Evolutionary conservation across 2,113 vertebrate genomes (phyloP), one percentile per base, ranked within the genome.

Genomic region (Microcebus lehilahytsara): DNA sequence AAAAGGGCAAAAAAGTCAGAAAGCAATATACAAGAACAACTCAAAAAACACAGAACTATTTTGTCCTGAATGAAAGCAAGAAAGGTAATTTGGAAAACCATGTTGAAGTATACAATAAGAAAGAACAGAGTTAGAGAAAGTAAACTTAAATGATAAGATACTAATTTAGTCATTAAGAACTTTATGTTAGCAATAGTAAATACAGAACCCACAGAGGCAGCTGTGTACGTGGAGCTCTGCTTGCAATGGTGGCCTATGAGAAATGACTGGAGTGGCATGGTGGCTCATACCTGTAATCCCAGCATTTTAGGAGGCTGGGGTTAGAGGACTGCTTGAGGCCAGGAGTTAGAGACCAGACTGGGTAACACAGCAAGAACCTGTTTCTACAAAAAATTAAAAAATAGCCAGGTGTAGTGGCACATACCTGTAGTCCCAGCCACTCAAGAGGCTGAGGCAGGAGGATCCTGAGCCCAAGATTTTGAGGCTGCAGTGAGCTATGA

Each of bases 51-150:
- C 0, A 56, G 8, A 91, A 64, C 34, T 71, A 17, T 51, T 93
- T 95, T 53, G 49, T 74, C 9, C 25, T 71, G 9, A 66, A 92
- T 71, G 9, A 66, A 92, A 92, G 67, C 25, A 64, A 90, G 37
- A 83, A 80, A 67, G 60, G 62, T 69, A 96, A 93, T 80, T 19
- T 51, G 19, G 53, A 72, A 81, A 96, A 83, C n/a, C 22, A 69
- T 37, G 3, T 56, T 93, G 16, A 96, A 83, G 69, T 75, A 56
- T 10, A 46, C 0, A 23, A 51, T 3, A 74, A 95, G 32, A 75
- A 79, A 79, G 67, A 91, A 64, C 13, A 96, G 17, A 86, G 42
- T 32, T 5, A 25, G 42, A 78, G 69, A 85, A 92, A 88, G 64
- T 0, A 62, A 60, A 60, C 34, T n/a, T 75, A 85, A 40, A 23